A percentile compares a stretch with the other conserved stretches of the same genome.
These are phyloP conservation scores for Hexactinellida sp. DNA, from an alignment of 37 sponge, comb jelly and placozoan species.

Conservation along the genomic window DNA sequence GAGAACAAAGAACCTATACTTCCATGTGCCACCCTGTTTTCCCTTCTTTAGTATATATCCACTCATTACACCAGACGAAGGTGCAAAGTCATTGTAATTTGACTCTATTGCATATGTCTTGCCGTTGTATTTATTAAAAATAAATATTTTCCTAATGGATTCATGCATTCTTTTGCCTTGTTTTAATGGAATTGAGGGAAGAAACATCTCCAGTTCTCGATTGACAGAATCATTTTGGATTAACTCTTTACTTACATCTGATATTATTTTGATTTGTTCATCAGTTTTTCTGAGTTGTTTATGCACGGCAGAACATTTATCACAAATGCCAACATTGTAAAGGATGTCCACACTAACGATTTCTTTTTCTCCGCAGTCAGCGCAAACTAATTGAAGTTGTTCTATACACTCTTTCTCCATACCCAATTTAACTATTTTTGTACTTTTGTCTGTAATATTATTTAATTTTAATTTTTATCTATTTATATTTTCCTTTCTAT, in stretches of 20 bases:
- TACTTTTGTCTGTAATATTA: too few species aligned
- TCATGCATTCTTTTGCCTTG: neutral
- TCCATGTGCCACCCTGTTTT: neutral
- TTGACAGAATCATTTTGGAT: neutral
- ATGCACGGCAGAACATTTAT: neutral
- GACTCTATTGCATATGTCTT: neutral
- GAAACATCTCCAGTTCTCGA: neutral
- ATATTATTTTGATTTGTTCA: neutral
- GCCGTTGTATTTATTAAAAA: neutral
- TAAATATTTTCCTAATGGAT: neutral
- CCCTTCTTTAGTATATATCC: neutral
- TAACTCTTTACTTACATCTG: neutral
- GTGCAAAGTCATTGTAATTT: neutral
- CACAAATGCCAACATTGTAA: neutral
- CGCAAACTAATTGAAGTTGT: constrained; percentile 4
- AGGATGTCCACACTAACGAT: neutral
- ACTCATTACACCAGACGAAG: neutral
- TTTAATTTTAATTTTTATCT: too few species aligned
- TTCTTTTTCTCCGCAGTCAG: neutral
- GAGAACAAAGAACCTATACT: neutral
- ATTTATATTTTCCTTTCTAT: too few species aligned
- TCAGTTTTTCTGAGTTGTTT: neutral
- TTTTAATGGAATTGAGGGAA: neutral
- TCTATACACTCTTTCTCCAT: too few species aligned
- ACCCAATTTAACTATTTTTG: too few species aligned